Evolutionary conservation across 2,113 vertebrate genomes (phyloP).

Genomic region (Chroicocephalus ridibundus): DNA sequence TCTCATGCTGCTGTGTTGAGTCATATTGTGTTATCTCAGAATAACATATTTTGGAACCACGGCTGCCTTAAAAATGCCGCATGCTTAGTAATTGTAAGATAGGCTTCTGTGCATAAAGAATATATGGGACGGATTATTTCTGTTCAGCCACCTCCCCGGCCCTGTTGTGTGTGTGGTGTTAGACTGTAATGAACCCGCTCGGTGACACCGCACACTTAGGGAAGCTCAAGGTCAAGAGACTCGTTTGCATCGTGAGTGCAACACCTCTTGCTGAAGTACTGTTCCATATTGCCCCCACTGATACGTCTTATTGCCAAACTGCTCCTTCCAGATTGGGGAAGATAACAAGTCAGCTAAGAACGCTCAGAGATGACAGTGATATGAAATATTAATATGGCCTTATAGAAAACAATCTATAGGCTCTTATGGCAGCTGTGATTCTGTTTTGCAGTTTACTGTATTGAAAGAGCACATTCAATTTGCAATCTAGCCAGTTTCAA

Average conservation of each 20-base stretch:
- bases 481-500: background rate
- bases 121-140: background rate
- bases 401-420: conserved; percentile 11
- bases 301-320: background rate
- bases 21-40: conserved; percentile 50
- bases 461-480: background rate
- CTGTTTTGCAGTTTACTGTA: background rate
- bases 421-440: conserved; percentile 31
- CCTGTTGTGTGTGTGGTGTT: background rate
- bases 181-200: background rate
- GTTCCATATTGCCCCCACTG: background rate
- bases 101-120: background rate
- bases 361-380: background rate
- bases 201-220: background rate
- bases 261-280: background rate
- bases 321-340: background rate
- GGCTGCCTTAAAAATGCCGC: conserved; percentile 1
- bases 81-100: background rate
- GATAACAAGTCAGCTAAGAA: conserved; percentile 29
- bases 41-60: conserved; percentile 1
- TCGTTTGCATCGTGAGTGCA: background rate
- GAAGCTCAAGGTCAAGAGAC: conserved; percentile 55
- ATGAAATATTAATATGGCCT: conserved; percentile 58
- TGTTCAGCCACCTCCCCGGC: background rate
- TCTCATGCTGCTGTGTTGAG: conserved; percentile 8